Evolutionary conservation across 2,797 vertebrate species (phyloP), one percentile per base, ranked within the genome.

Genomic region (Poliocrania exsul): DNA sequence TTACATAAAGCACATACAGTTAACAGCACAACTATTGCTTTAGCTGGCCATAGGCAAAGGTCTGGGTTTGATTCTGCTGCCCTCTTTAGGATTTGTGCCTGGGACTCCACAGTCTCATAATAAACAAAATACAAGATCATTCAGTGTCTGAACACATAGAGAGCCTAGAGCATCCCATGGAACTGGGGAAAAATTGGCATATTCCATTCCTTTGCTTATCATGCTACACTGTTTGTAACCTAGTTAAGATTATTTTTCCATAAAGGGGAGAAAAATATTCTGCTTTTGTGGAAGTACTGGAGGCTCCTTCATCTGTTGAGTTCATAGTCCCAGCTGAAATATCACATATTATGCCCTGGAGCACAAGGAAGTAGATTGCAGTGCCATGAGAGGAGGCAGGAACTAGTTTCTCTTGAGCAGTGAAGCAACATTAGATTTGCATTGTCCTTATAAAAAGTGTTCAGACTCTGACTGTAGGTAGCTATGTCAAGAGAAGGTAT

Each of bases 21-120:
- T 90, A 92, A 62, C 78, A 90, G 54, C 70, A 88, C 33, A 66
- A 71, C 35, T 40, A 11, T 4, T 35, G 62, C 75, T 83, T 83
- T 47, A 85, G 65, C 47, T 0, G 0, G 46, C 54, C 73, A 40
- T 1, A 58, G 44, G 49, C 62, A 88, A 86, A 91, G 62, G 44
- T 66, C 49, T 90, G 66, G 87, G 64, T 53, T 94, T 72, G 80
- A 92, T 94, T 86, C 87, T 94, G 92, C 87, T 91, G 85, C 92
- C 92, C 87, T 95, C 92, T 85, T 93, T 93, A 89, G 93, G 91
- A 92, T 75, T 86, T 78, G 54, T 78, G 58, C 70, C 64, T 64
- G 62, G 50, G 74, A 80, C 40, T 80, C 46, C 38, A n/a, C 11
- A 29, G 23, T 17, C 42, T 47, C 35, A 24, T 20, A 44, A 16